Evolutionary conservation across 2,797 vertebrate species (phyloP), one percentile per base, ranked within the genome.

Genomic region (Phrynocephalus forsythii): DNA sequence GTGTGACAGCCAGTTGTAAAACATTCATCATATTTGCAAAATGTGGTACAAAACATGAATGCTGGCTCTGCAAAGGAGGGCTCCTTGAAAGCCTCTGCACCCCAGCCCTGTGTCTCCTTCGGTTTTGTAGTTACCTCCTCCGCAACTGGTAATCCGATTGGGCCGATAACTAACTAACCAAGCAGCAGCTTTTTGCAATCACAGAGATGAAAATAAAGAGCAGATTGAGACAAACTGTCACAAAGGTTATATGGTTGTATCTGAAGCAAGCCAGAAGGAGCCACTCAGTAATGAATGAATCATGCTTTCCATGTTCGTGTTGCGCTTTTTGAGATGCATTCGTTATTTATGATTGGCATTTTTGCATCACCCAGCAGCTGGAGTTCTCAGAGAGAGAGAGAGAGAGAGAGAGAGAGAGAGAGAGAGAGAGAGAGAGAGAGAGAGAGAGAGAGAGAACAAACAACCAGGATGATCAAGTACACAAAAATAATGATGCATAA

Each of bases 121-220:
- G 26, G 69, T 20, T 15, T 7, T 30, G 56, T 81, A 73, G 5
- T 68, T 73, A 69, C 33, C 33, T 84, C 68, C 52, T 76, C 24
- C 56, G 9, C 56, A n/a, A 5, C 11, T 66, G 16, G 56, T 33
- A 81, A 56, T 79, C 24, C 9, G 60, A 72, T 63, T 72, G 28
- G 24, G 28, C 52, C 20, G 5, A 80, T 79, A 71, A 77, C 67
- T 48, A 85, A 72, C 10, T 81, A 44, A 60, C 82, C n/a, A 26
- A 86, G 33, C 56, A 66, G 69, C 85, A 81, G 52, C 26, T 48
- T 69, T 16, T 81, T 30, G 33, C 66, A 66, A 86, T 68, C 50
- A 80, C 52, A 86, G 52, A 56, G 80, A 80, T 72, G 56, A 66
- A 81, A 81, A 81, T 50, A 81, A 80, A 81, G 85, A 44, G 80